Evolutionary conservation across 2,113 vertebrate species (phyloP).

Genomic region (Oophaga pumilio): DNA sequence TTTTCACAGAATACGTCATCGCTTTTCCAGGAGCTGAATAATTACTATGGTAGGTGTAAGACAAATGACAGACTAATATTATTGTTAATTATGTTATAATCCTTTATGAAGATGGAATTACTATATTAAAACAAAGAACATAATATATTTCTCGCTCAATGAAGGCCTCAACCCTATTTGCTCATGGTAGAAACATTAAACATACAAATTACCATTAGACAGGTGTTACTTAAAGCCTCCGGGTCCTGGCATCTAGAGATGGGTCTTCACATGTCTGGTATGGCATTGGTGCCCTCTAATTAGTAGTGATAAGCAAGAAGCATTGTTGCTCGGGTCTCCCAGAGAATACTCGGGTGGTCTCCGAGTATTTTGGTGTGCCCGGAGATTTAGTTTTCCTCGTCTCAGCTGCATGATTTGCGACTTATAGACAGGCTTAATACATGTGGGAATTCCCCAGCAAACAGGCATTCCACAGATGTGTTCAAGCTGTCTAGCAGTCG

Average conservation of each 20-base stretch:
- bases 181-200: neutral
- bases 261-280: neutral
- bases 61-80: neutral
- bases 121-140: neutral
- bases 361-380: no score
- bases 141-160: neutral
- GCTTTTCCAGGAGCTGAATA: neutral
- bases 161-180: neutral
- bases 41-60: neutral
- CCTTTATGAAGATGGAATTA: neutral
- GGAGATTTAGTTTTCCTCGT: no score
- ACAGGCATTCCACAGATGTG: no score
- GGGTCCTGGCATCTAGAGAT: neutral
- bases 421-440: no score
- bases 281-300: neutral
- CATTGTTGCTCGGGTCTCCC: no score
- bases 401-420: no score
- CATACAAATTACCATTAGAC: neutral
- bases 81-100: neutral
- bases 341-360: no score
- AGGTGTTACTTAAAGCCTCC: neutral
- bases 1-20: neutral
- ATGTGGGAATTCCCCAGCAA: no score
- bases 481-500: no score
- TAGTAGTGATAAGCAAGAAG: no score